phyloP scores from a whole-genome alignment of 1,140 invertebrate species.

The Rhynchophorus ferrugineus region DNA sequence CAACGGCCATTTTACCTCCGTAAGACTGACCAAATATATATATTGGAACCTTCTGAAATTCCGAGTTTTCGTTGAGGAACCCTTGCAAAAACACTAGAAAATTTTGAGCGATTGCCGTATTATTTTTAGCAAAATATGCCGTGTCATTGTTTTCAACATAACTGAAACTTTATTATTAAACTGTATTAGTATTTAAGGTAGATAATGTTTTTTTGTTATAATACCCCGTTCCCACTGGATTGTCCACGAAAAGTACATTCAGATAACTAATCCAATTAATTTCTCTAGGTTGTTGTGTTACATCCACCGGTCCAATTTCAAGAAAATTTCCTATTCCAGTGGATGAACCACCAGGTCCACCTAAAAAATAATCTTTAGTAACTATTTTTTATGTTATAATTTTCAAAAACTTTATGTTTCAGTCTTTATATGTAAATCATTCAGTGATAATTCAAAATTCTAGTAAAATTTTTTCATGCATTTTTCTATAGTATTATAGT shows the following conservation, averaged over 20 bases:
- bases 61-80: constrained; percentile 54
- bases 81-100: constrained; percentile 60
- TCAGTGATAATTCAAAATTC: too few species aligned
- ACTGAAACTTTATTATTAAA: constrained; percentile 52
- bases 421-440: too few species aligned
- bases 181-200: neutral
- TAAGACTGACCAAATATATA: constrained; percentile 83
- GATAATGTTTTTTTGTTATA: neutral
- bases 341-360: constrained; percentile 10
- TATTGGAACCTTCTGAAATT: constrained; percentile 61
- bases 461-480: too few species aligned
- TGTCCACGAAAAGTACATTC: constrained; percentile 12
- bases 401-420: too few species aligned
- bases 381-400: too few species aligned
- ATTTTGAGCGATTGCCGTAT: constrained; percentile 69
- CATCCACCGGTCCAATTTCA: constrained; percentile 2
- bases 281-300: neutral
- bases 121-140: constrained; percentile 51
- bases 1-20: constrained; percentile 84
- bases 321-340: constrained; percentile 8
- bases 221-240: constrained; percentile 11
- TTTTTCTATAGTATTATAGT: too few species aligned
- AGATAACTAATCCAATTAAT: neutral
- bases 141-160: constrained; percentile 53
- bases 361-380: too few species aligned